Conservation (phyloP, 2,888 invertebrate genomes). For the Orthosia gracilis region DNA sequence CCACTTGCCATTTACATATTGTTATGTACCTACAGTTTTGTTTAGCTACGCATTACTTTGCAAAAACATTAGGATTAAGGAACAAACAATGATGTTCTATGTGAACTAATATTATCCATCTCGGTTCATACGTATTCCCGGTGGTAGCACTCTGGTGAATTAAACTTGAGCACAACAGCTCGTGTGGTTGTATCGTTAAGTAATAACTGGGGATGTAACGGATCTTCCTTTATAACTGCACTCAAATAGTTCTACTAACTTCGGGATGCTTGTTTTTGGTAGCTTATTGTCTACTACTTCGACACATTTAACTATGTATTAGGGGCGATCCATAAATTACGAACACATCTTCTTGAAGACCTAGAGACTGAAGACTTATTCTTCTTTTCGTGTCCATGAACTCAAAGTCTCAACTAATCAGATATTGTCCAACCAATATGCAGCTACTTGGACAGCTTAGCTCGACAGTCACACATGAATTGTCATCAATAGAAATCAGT, state of each 20-base stretch:
- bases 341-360: too few species aligned
- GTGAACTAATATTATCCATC: background rate
- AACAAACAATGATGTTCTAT: background rate
- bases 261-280: background rate
- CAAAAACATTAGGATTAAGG: background rate
- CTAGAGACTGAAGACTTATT: too few species aligned
- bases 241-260: background rate
- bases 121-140: background rate
- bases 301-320: background rate
- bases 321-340: too few species aligned
- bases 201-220: conserved; percentile 28
- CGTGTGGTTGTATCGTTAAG: conserved; percentile 9
- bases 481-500: too few species aligned
- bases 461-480: too few species aligned
- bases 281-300: background rate
- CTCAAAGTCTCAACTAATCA: too few species aligned
- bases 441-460: too few species aligned
- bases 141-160: conserved; percentile 27
- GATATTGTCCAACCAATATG: too few species aligned
- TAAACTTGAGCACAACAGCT: conserved; percentile 28
- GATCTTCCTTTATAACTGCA: conserved; percentile 3
- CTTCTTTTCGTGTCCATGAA: too few species aligned
- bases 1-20: too few species aligned
- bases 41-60: background rate
- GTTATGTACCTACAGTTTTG: background rate